Percentiles rank a stretch among this genome's conserved stretches.
phyloP scores from a whole-genome alignment of 2,797 vertebrate species.

The Sebastes miniatus region DNA sequence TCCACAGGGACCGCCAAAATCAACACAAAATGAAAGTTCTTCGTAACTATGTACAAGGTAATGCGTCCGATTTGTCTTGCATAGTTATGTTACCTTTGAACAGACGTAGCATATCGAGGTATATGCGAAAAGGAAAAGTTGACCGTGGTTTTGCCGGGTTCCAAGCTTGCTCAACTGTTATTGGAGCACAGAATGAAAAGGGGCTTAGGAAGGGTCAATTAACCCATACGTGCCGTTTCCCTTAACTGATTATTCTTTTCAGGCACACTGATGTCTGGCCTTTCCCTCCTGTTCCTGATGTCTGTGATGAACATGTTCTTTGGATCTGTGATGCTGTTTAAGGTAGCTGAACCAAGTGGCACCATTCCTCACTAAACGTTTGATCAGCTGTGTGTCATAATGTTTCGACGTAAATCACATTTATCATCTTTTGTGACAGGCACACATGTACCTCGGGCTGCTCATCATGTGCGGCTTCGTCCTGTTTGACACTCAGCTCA shows the following conservation, averaged over 20 bases:
- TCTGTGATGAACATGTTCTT: conserved; percentile 90
- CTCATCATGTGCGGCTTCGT: conserved; percentile 96
- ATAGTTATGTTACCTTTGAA: no score
- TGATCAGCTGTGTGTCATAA: not conserved
- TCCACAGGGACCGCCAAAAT: no score
- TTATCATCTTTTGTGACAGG: conserved; percentile 69
- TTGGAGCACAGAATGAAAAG: no score
- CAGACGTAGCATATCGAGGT: no score
- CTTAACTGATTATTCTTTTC: not conserved
- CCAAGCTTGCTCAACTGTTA: no score
- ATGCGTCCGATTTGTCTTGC: no score
- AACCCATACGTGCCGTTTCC: not conserved
- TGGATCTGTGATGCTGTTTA: conserved; percentile 89
- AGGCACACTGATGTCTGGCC: conserved; percentile 92
- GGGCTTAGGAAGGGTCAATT: no score
- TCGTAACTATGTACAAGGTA: no score
- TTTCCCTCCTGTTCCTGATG: conserved; percentile 88
- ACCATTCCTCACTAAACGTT: not conserved
- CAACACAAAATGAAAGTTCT: no score
- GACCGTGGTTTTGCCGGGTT: no score
- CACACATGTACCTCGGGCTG: conserved; percentile 92
- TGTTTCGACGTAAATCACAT: no score
- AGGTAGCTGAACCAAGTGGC: conserved; percentile 69
- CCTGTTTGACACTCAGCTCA: conserved; percentile 97
- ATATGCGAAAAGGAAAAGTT: no score